Evolutionary conservation across 2,797 vertebrate species (phyloP).

Genomic region (Thunnus albacares): DNA sequence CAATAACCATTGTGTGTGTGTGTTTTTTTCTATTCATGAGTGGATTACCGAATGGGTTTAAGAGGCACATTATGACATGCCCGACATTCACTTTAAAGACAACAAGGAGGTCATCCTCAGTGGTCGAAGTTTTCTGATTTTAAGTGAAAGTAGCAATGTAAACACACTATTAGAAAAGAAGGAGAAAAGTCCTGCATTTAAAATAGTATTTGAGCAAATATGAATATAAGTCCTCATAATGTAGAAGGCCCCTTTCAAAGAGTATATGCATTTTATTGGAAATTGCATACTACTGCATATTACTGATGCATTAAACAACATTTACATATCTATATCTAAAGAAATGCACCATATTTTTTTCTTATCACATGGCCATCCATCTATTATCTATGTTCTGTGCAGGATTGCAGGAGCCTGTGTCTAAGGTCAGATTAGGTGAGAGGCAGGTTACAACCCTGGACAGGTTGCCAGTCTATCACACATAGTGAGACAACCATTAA

Average conservation of each 20-base stretch:
- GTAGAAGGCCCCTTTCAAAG: not conserved
- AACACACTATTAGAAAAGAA: no score
- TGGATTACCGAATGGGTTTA: not conserved
- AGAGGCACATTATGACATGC: not conserved
- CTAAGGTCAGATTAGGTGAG: not conserved
- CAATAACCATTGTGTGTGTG: no score
- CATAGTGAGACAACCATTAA: constrained; percentile 1
- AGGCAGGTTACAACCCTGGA: not conserved
- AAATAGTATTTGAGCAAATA: not conserved
- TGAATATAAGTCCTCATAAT: not conserved
- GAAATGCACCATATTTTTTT: not conserved
- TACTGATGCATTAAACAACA: no score
- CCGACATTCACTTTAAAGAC: not conserved
- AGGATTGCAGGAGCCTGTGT: not conserved
- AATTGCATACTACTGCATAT: no score
- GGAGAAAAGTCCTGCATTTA: not conserved
- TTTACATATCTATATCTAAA: not conserved
- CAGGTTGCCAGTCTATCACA: not conserved
- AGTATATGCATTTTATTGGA: no score
- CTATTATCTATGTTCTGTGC: not conserved
- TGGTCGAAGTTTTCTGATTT: no score
- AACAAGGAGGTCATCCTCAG: not conserved
- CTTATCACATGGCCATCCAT: not conserved
- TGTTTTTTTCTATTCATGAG: no score
- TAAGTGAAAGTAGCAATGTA: no score